Conservation (phyloP, 2,797 vertebrate species). For the Liasis olivaceus region DNA sequence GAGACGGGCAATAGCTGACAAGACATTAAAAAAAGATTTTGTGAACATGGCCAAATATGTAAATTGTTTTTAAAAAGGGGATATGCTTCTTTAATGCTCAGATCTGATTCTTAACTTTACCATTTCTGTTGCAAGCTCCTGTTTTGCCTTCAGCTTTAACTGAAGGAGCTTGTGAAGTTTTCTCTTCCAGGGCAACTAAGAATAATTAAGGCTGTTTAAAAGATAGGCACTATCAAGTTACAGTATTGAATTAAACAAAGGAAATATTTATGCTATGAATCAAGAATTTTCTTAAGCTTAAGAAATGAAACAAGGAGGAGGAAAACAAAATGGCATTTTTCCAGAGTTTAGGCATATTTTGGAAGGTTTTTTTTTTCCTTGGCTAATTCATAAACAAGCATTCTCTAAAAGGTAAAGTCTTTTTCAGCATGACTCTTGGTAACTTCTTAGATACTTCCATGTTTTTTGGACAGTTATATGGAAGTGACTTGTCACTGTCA, state of each 20-base stretch:
- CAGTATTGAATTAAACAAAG: constrained; percentile 28
- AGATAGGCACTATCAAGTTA: constrained; percentile 13
- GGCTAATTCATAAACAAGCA: not conserved
- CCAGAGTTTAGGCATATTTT: constrained; percentile 33
- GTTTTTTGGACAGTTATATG: not conserved
- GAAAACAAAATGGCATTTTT: constrained; percentile 44
- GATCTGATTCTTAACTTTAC: not conserved
- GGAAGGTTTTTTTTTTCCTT: constrained; percentile 42
- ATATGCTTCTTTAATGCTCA: not conserved
- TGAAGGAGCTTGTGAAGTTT: not conserved
- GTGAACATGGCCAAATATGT: not conserved
- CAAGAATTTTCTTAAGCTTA: constrained; percentile 8
- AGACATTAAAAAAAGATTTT: not conserved
- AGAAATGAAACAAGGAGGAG: not conserved
- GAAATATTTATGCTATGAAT: not conserved
- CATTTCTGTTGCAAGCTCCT: not conserved
- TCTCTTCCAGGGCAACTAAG: not conserved
- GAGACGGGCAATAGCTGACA: not conserved
- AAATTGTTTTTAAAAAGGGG: not conserved
- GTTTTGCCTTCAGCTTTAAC: not conserved
- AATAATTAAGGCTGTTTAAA: constrained; percentile 21
- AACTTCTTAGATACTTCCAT: not conserved
- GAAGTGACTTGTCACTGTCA: not conserved
- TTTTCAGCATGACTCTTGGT: not conserved
- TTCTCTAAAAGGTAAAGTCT: not conserved